Percentiles rank a stretch among this genome's conserved stretches.
Evolutionary conservation across 2,113 vertebrate species (phyloP).

Genomic region (Felis catus): DNA sequence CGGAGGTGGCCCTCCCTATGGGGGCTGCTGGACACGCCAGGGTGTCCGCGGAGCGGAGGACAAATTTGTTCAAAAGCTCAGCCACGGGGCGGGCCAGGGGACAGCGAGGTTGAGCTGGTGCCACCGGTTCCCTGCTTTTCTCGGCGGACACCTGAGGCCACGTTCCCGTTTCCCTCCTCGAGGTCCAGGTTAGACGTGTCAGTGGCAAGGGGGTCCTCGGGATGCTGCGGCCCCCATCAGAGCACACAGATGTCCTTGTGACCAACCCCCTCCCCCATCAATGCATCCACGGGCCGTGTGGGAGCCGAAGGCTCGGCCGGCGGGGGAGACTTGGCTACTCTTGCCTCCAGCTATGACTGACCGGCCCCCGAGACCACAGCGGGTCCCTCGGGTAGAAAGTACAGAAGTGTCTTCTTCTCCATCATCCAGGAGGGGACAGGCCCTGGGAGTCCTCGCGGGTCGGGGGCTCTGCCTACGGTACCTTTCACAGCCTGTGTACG

Average conservation of each 20-base stretch:
- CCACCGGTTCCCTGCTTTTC: neutral
- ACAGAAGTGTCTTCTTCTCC: rapidly evolving
- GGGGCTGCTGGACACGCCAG: neutral
- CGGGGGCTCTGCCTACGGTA: neutral
- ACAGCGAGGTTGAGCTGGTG: neutral
- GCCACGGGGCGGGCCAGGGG: neutral
- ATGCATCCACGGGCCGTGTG: rapidly evolving
- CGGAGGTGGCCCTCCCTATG: neutral
- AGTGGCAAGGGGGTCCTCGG: neutral
- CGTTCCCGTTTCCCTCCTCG: neutral
- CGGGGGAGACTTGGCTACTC: rapidly evolving
- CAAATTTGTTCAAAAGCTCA: neutral
- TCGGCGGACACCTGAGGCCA: neutral
- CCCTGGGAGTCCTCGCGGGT: too few species aligned
- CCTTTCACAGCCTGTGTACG: neutral
- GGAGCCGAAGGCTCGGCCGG: rapidly evolving
- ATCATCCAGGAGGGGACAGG: neutral
- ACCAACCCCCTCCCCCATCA: rapidly evolving
- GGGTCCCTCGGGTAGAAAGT: rapidly evolving
- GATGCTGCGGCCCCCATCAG: neutral
- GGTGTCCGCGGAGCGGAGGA: neutral
- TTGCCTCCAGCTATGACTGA: neutral
- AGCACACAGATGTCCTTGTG: rapidly evolving
- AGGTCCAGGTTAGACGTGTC: neutral
- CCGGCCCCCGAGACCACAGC: rapidly evolving